Evolutionary conservation across 2,888 invertebrate species (phyloP).

Genomic region (Caenorhabditis wallacei): DNA sequence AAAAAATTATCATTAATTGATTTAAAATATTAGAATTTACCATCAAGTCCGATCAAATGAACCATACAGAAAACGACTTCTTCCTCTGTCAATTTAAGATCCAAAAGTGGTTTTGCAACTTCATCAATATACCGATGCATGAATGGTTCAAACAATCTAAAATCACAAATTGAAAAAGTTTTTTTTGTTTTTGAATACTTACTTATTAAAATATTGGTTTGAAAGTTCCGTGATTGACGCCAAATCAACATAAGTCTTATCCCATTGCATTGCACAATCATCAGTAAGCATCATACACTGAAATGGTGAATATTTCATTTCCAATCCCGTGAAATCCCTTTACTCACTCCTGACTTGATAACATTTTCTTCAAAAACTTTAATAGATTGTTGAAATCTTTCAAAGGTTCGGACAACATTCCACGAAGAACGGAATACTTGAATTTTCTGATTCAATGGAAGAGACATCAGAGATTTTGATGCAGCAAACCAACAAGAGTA

Average conservation of each 20-base stretch:
- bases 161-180: background rate
- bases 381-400: conserved; percentile 39
- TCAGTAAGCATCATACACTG: conserved; percentile 42
- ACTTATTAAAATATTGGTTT: conserved; percentile 60
- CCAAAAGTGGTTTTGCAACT: conserved; percentile 39
- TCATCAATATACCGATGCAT: conserved; percentile 44
- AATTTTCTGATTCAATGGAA: conserved; percentile 51
- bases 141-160: conserved; percentile 57
- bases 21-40: background rate
- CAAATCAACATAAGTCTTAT: conserved; percentile 36
- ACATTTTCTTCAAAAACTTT: conserved; percentile 49
- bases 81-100: conserved; percentile 43
- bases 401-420: conserved; percentile 50
- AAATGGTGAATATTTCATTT: background rate
- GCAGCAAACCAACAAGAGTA: conserved; percentile 48
- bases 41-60: conserved; percentile 47
- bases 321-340: background rate
- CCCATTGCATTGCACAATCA: conserved; percentile 29
- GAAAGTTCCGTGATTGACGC: conserved; percentile 43
- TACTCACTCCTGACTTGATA: conserved; percentile 13
- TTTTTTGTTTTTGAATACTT: background rate
- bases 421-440: conserved; percentile 57
- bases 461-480: conserved; percentile 48
- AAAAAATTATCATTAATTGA: background rate
- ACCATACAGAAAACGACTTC: conserved; percentile 59